These are phyloP conservation scores for Bursaphelenchus mucronatus DNA, from an alignment of 1,140 invertebrate species.

Conservation along the genomic window DNA sequence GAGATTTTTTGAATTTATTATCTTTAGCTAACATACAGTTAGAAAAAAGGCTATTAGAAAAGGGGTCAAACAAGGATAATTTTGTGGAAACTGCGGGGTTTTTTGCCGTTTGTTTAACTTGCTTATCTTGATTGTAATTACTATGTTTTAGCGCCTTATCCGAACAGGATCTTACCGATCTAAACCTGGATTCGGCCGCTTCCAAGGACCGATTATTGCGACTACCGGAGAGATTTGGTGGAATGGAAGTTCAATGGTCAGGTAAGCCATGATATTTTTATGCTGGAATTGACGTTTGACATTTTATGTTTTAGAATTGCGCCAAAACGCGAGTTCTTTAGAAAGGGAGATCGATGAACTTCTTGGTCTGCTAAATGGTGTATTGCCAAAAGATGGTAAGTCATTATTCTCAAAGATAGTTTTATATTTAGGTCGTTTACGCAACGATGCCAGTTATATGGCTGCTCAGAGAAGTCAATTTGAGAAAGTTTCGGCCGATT, in stretches of 20 bases:
- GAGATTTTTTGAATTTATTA: no score
- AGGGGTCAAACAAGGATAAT: no score
- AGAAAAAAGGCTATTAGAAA: no score
- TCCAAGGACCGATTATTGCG: neutral
- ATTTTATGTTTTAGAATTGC: slow-evolving; percentile 2
- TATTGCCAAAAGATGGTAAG: slow-evolving; percentile 13
- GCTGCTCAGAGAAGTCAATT: slow-evolving; percentile 2
- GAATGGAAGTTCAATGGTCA: slow-evolving; percentile 17
- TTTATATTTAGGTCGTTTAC: slow-evolving; percentile 1
- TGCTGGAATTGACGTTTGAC: slow-evolving; percentile 6
- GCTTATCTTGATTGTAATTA: no score
- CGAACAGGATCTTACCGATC: no score
- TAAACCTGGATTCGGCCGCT: no score
- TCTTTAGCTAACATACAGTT: no score
- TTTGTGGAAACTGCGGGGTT: no score
- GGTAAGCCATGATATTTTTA: neutral
- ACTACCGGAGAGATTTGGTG: slow-evolving; percentile 7
- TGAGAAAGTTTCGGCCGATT: slow-evolving; percentile 14
- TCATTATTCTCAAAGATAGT: neutral
- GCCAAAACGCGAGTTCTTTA: slow-evolving; percentile 9
- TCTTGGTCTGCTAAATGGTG: slow-evolving; percentile 2
- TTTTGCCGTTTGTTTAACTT: no score
- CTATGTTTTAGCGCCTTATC: no score
- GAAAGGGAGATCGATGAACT: slow-evolving; percentile 18
- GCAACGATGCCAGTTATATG: neutral